A percentile compares a stretch with the other conserved stretches of the same genome.
Conservation (phyloP, 1,140 invertebrate genomes). For the Camponotus pennsylvanicus region DNA sequence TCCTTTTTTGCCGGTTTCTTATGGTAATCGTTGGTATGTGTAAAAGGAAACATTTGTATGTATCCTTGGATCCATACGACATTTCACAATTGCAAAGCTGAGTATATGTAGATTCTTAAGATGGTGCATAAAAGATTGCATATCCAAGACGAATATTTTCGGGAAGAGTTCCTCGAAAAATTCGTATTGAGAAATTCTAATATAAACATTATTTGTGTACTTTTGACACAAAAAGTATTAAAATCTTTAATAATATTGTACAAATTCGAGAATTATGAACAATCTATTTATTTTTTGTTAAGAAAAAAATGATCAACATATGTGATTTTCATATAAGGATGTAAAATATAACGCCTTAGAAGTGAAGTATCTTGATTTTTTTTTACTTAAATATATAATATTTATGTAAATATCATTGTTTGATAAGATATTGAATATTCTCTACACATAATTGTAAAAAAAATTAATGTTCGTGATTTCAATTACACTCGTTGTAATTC, state of each 20-base stretch:
- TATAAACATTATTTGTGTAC: too few relatives aligned
- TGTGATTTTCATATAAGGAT: background rate
- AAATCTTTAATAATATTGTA: background rate
- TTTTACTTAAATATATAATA: background rate
- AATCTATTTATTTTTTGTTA: background rate
- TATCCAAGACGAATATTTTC: constrained; percentile 32
- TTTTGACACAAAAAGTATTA: background rate
- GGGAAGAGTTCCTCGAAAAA: constrained; percentile 15
- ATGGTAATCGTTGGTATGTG: constrained; percentile 37
- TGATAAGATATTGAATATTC: background rate
- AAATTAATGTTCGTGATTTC: background rate
- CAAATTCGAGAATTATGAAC: background rate
- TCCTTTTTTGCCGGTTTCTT: background rate
- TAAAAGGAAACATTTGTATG: constrained; percentile 7
- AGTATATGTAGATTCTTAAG: constrained; percentile 43
- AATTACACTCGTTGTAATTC: background rate
- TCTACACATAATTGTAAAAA: background rate
- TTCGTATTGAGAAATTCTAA: background rate
- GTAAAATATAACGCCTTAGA: background rate
- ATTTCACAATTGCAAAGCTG: constrained; percentile 33
- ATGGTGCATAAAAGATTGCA: constrained; percentile 9
- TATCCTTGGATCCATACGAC: constrained; percentile 23
- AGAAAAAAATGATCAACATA: background rate
- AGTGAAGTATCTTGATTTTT: background rate
- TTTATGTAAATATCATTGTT: background rate